These are phyloP conservation scores for Venusia cambrica DNA, from an alignment of 2,888 invertebrate species.

Conservation along the genomic window DNA sequence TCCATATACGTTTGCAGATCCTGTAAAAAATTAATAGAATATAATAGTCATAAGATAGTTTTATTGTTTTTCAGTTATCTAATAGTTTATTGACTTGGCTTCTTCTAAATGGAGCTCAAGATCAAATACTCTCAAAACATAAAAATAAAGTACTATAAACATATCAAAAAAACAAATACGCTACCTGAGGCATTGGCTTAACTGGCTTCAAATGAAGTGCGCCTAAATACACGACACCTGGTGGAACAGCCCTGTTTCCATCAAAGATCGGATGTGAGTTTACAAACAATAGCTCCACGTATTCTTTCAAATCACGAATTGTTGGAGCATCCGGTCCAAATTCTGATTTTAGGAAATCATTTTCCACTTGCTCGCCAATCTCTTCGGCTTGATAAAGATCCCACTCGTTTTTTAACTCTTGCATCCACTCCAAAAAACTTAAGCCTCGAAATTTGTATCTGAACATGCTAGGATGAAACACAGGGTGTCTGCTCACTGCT, in stretches of 20 bases:
- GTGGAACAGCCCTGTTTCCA: conserved; percentile 42
- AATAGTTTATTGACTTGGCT: too few species aligned
- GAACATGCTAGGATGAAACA: conserved; percentile 28
- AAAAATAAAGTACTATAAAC: too few species aligned
- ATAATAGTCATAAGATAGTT: conserved; percentile 10
- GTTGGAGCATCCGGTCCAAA: conserved; percentile 36
- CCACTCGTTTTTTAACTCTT: conserved; percentile 29
- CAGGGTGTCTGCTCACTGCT: conserved; percentile 34
- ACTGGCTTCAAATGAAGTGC: conserved; percentile 35
- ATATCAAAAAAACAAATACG: too few species aligned
- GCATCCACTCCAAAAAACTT: conserved; percentile 28
- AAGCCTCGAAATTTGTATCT: conserved; percentile 29
- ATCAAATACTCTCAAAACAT: too few species aligned
- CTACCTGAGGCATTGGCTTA: conserved; percentile 40
- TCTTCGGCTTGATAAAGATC: conserved; percentile 16
- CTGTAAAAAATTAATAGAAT: conserved; percentile 32
- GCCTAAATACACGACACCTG: conserved; percentile 38
- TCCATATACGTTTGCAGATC: conserved; percentile 36
- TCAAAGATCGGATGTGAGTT: conserved; percentile 37
- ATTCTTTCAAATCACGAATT: conserved; percentile 32
- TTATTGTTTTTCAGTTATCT: too few species aligned
- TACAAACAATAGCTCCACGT: conserved; percentile 38
- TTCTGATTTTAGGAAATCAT: conserved; percentile 28
- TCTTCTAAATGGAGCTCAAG: too few species aligned
- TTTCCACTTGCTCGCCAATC: conserved; percentile 23